Evolutionary conservation across 1,140 invertebrate species (phyloP).

Genomic region (Drosophila azteca): DNA sequence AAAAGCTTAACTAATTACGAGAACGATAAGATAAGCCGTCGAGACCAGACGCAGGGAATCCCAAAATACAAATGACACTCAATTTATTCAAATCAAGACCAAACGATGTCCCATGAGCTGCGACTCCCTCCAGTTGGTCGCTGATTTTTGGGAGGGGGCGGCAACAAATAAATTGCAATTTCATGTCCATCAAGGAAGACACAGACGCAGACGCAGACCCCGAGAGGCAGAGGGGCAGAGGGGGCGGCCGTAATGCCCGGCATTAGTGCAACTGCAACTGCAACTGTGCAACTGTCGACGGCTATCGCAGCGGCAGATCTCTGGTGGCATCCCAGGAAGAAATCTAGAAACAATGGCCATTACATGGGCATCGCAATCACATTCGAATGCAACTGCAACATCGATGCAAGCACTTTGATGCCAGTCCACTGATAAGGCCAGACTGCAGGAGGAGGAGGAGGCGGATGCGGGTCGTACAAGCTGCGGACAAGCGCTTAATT

Average conservation of each 20-base stretch:
- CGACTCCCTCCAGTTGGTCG: conserved; percentile 29
- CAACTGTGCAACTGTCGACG: conserved; percentile 11
- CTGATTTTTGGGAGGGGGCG: conserved; percentile 43
- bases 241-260: neutral
- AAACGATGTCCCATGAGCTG: conserved; percentile 40
- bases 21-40: conserved; percentile 75
- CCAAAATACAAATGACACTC: conserved; percentile 77
- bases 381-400: conserved; percentile 40
- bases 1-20: conserved; percentile 76
- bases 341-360: conserved; percentile 63
- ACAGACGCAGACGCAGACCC: neutral
- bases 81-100: conserved; percentile 81
- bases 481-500: conserved; percentile 57
- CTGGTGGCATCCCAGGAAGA: conserved; percentile 35
- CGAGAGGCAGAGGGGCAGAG: neutral
- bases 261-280: conserved; percentile 10
- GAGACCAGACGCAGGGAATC: conserved; percentile 55
- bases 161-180: conserved; percentile 77
- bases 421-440: conserved; percentile 52
- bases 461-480: conserved; percentile 58
- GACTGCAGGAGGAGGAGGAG: neutral
- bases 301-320: conserved; percentile 59
- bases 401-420: conserved; percentile 47
- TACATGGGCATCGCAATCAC: conserved; percentile 50
- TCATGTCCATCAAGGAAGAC: conserved; percentile 73